These are phyloP conservation scores for Rhinoraja longicauda DNA, from an alignment of 2,797 vertebrate genomes.

Conservation along the genomic window DNA sequence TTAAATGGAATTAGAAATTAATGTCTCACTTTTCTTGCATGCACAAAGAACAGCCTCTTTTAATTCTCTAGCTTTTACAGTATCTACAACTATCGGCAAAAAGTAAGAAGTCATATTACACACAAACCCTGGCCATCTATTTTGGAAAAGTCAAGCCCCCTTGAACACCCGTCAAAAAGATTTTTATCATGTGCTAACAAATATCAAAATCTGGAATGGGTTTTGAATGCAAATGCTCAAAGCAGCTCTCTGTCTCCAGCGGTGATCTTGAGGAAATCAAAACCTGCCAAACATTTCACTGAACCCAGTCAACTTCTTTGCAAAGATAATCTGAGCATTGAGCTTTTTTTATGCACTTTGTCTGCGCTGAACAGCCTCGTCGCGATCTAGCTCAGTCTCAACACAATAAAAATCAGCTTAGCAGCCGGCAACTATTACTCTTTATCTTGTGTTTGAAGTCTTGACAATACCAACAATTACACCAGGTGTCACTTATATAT, in stretches of 20 bases:
- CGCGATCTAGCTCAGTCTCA: background rate
- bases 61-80: background rate
- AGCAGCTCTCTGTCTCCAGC: conserved; percentile 36
- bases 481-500: background rate
- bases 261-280: conserved; percentile 35
- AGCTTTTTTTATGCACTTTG: background rate
- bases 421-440: background rate
- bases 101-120: conserved; percentile 5
- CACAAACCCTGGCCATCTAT: conserved; percentile 43
- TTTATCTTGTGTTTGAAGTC: background rate
- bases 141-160: conserved; percentile 44
- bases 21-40: conserved; percentile 22
- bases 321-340: background rate
- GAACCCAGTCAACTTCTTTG: conserved; percentile 33
- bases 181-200: conserved; percentile 42
- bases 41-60: conserved; percentile 24
- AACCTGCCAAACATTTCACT: conserved; percentile 37
- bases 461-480: background rate
- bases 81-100: background rate
- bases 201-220: conserved; percentile 27
- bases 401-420: background rate
- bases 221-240: conserved; percentile 30
- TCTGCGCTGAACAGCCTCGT: background rate
- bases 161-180: conserved; percentile 44
- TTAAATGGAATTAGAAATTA: conserved; percentile 27